Base-by-base conservation (phyloP, 2,113 vertebrate genomes). In the Neotoma lepida region DNA sequence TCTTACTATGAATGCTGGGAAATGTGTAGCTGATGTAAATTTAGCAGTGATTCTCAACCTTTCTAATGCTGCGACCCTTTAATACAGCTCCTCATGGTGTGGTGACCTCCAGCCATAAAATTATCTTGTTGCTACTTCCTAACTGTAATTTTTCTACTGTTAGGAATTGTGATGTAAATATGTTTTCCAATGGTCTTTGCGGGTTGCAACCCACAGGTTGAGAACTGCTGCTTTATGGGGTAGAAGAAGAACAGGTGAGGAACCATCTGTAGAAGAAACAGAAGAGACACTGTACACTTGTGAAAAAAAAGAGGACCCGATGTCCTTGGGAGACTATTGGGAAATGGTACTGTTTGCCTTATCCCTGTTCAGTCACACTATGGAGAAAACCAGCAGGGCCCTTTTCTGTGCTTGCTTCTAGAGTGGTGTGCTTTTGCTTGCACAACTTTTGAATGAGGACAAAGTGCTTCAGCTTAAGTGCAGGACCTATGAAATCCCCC, bases 401-500 rank as follows among this genome's bases (percentile, higher is more conserved):
- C 13, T 8, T 70, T 56, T 90, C 80, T 96, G n/a, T 96, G 85
- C 81, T 97, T 95, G 96, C 97, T 51, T 96, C 0, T 97, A 99
- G 99, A 99, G 84, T 15, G 99, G 99, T 5, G 99, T 99, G 58
- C 98, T 99, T 82, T 98, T 99, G 77, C 98, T 99, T 92, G 99
- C 99, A 28, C 99, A 99, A 97, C 98, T 99, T 93, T 98, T 99
- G 96, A 99, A 99, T 9, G 99, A 99, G 97, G 99, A 99, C 96
- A 98, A 98, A 0, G 99, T 99, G 2, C 96, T 99, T 33, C 99
- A 99, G 96, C 98, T 99, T 10, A 99, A 99, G 96, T 99, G 99
- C 98, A 99, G 99, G 95, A 99, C 99, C 18, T 99, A 99, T 41
- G 99, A 99, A 97, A 99, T 99, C 97, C 99, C 99, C 28, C 98